Percentiles rank a stretch among this genome's conserved stretches.
These are phyloP conservation scores for Macrocentrus cingulum DNA, from an alignment of 1,140 invertebrate species.

Conservation along the genomic window DNA sequence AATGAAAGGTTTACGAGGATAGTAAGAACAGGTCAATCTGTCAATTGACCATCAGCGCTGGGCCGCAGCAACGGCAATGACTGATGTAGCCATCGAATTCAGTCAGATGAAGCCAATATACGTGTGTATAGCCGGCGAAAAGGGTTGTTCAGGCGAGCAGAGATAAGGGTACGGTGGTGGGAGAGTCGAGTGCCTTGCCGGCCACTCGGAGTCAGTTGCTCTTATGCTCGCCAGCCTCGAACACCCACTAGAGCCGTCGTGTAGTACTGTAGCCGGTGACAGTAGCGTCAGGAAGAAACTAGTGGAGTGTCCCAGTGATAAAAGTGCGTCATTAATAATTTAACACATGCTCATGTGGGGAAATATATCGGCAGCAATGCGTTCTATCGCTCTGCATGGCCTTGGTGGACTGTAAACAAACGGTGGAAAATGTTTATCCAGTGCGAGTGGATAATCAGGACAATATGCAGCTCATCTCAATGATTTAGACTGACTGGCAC, in stretches of 20 bases:
- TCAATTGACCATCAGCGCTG: slow-evolving; percentile 50
- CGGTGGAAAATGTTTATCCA: no score
- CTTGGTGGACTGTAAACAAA: no score
- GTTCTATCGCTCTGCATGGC: no score
- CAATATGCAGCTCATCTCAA: no score
- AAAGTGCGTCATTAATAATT: no score
- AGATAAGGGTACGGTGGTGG: slow-evolving; percentile 52
- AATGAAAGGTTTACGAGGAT: slow-evolving; percentile 53
- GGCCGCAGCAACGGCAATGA: slow-evolving; percentile 3
- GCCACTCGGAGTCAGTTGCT: slow-evolving; percentile 53
- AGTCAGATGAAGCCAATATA: slow-evolving; percentile 1
- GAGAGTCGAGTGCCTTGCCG: slow-evolving; percentile 48
- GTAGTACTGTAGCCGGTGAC: not conserved
- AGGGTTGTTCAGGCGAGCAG: slow-evolving; percentile 32
- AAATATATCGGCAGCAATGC: no score
- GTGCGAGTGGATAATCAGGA: not conserved
- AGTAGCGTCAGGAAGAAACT: not conserved
- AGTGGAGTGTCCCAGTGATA: no score
- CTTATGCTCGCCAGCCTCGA: slow-evolving; percentile 52
- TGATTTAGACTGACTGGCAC: not conserved
- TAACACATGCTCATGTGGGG: no score
- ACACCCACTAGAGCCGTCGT: slow-evolving; percentile 35
- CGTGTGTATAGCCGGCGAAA: slow-evolving; percentile 11
- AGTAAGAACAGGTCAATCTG: slow-evolving; percentile 53
- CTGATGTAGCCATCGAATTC: not conserved